Percentiles rank a stretch among this genome's conserved stretches.
Evolutionary conservation across 1,140 invertebrate genomes (phyloP).

Genomic region (Drosophila aff.): DNA sequence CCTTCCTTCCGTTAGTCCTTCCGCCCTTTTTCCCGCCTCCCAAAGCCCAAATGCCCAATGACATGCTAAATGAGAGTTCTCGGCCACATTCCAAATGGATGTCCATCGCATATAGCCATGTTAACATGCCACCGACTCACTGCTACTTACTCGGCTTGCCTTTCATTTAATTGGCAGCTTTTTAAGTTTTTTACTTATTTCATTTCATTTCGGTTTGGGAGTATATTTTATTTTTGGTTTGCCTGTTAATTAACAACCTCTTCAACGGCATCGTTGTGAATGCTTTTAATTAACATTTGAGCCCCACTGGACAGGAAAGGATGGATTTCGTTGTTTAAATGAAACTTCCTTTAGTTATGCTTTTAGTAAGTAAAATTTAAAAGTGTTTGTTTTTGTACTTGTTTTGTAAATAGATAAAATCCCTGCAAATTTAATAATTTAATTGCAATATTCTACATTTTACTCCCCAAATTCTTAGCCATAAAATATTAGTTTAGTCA

Average conservation of each 20-base stretch:
- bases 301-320: neutral
- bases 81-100: slow-evolving; percentile 18
- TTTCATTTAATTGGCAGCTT: slow-evolving; percentile 16
- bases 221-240: slow-evolving; percentile 19
- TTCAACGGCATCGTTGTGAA: slow-evolving; percentile 1
- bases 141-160: slow-evolving; percentile 19
- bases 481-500: neutral
- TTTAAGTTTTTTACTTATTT: slow-evolving; percentile 18
- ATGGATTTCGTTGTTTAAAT: neutral
- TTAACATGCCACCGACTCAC: slow-evolving; percentile 20
- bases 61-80: slow-evolving; percentile 16
- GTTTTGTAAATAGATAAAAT: neutral
- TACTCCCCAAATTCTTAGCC: neutral
- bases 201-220: slow-evolving; percentile 7
- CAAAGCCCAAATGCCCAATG: neutral
- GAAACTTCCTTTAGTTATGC: neutral
- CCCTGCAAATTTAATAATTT: neutral
- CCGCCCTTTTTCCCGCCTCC: neutral
- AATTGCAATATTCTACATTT: neutral
- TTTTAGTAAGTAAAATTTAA: neutral
- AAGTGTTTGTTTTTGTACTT: neutral
- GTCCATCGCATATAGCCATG: slow-evolving; percentile 17
- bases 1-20: slow-evolving; percentile 8
- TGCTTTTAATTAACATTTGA: slow-evolving; percentile 38
- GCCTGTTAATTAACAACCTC: slow-evolving; percentile 16